Base-by-base conservation (phyloP, 2,113 vertebrate genomes). In the Paramisgurnus dabryanus region DNA sequence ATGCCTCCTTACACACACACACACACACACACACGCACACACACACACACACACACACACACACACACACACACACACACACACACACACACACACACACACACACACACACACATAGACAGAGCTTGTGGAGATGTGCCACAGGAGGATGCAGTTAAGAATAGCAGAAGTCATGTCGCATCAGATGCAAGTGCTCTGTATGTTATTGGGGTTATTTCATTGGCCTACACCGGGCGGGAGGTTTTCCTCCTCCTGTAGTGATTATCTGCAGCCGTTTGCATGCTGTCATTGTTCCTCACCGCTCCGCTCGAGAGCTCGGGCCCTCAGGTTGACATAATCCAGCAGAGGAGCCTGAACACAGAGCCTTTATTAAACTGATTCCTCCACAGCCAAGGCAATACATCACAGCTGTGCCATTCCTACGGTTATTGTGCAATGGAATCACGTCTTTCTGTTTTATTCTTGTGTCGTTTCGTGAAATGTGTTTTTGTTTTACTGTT, bases 101-200 rank as follows among this genome's bases (percentile, higher is more conserved):
- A 63, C 49, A 47, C 72, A 72, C 67, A 76, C 61, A 22, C 73
- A 80, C 78, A 72, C 67, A 76, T 55, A 22, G 67, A 76, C 78
- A 76, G 78, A 74, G 64, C 75, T 87, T 74, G 64, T 60, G 45
- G 78, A 84, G 83, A 41, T 84, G 87, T 87, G 89, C 89, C 86
- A 83, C 86, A 84, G 87, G 89, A 78, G 86, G 82, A 86, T 80
- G 86, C 73, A 89, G 90, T 89, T 90, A 91, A 93, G 92, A 92
- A 91, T 89, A 91, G 91, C 90, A 84, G 87, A 91, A 90, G 91
- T 87, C 89, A 88, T 92, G 91, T 92, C 91, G 91, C 90, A 89
- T 93, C 85, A 86, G 86, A 91, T 89, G 91, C 87, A 81, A 76
- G 83, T 58, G 76, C 84, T 82, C 82, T 79, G 81, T 76, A 61